Conservation (phyloP, 1,140 invertebrate species). For the Saccostrea glomerata region DNA sequence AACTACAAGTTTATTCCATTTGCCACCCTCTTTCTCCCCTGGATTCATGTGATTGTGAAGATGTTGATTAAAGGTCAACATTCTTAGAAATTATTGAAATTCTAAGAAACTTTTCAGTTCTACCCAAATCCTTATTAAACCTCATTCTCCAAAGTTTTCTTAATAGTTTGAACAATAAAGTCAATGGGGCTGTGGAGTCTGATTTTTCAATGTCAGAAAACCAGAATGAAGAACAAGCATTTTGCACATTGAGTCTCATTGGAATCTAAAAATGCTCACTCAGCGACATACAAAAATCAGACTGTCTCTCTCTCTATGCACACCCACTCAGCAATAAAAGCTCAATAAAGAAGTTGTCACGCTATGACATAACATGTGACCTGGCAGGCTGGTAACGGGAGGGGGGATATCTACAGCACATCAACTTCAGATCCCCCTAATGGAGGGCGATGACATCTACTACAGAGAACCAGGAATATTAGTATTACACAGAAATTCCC, state of each 20-base stretch:
- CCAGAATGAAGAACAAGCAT: too few species aligned
- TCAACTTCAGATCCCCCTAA: neutral
- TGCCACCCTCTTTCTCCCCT: too few species aligned
- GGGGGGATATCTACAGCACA: neutral
- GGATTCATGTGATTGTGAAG: too few species aligned
- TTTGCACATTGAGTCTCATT: too few species aligned
- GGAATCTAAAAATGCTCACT: neutral
- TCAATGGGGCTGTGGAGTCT: too few species aligned
- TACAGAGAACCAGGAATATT: neutral
- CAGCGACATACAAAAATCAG: neutral
- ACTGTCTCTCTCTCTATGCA: neutral
- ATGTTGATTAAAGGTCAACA: too few species aligned
- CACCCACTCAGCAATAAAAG: neutral
- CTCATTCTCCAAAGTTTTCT: too few species aligned
- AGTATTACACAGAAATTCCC: neutral
- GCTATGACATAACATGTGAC: conserved; percentile 3
- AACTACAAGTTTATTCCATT: neutral
- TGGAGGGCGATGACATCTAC: neutral
- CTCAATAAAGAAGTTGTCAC: conserved; percentile 16
- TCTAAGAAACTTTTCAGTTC: too few species aligned
- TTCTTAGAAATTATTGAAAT: too few species aligned
- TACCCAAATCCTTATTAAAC: too few species aligned
- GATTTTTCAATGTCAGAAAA: too few species aligned
- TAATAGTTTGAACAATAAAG: too few species aligned
- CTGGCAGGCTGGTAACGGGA: neutral